Evolutionary conservation across 2,797 vertebrate species (phyloP).

Genomic region (Falco novaeseelandiae): DNA sequence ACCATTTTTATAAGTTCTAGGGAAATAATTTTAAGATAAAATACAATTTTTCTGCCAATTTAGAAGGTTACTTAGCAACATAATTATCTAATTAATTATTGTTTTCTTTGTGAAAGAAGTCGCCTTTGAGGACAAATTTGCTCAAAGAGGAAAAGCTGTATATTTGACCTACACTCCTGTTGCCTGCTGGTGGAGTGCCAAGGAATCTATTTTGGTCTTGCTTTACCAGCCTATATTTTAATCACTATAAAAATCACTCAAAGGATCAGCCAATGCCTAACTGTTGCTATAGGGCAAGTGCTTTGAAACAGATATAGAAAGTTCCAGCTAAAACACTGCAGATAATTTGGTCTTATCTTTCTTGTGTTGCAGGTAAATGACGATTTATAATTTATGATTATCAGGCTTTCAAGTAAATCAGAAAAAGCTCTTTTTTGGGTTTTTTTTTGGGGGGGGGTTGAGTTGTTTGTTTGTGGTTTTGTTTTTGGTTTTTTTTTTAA

Average conservation of each 20-base stretch:
- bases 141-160: constrained; percentile 2
- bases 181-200: not conserved
- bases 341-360: not conserved
- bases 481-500: not conserved
- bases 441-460: too few relatives aligned
- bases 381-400: not conserved
- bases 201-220: constrained; percentile 12
- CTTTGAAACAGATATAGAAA: not conserved
- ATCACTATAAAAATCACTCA: constrained; percentile 18
- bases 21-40: not conserved
- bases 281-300: not conserved
- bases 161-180: constrained; percentile 1
- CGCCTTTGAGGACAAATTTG: constrained; percentile 10
- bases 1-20: not conserved
- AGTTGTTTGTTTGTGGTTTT: not conserved
- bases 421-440: not conserved
- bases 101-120: constrained; percentile 33
- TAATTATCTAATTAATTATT: constrained; percentile 41
- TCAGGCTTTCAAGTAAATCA: not conserved
- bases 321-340: not conserved
- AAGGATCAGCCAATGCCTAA: not conserved
- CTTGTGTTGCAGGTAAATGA: not conserved
- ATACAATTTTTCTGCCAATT: not conserved
- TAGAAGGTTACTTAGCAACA: not conserved
- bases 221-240: not conserved